Base-by-base conservation (phyloP, 2,113 vertebrate genomes). In the Formicarius rufipectus region DNA sequence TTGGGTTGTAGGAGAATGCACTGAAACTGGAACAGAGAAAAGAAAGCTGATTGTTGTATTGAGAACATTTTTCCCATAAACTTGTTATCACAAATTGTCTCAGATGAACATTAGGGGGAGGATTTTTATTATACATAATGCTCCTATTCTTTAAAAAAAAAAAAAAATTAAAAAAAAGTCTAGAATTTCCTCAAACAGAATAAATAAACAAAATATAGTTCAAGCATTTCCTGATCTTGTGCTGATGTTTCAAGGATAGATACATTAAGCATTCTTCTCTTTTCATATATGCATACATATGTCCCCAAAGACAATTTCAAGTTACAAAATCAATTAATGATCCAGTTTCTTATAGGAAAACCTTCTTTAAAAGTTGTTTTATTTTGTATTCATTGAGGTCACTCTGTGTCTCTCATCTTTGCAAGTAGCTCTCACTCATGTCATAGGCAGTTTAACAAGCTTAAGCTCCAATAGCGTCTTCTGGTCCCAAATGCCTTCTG, bases 371-470 rank as follows among this genome's bases (percentile, higher is more conserved):
- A 66, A 74, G 49, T 64, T 74, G 33, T 71, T 87, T 87, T 90
- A 75, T 91, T 95, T 87, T 92, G 58, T 66, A 93, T 85, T 90
- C 67, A 86, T 75, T 83, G 81, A 89, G 56, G 88, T 93, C 85
- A 83, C 53, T 27, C 44, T 71, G 68, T 91, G 49, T 42, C 22
- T 95, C 84, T 91, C 72, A 39, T 92, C 67, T 93, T 52, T 86
- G 56, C 75, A 72, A 93, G 67, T 60, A 93, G 35, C 60, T 95
- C 71, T 83, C 59, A 67, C 47, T 84, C 40, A 14, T 75, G 74
- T 92, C 63, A 53, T 20, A 74, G 44, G 63, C 77, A 87, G 59
- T 93, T 93, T 69, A 94, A 66, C 2, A 8, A 85, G 49, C 56
- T 40, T 58, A 73, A 90, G 40, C 72, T 89, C 53, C 64, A 56